A percentile compares a stretch with the other conserved stretches of the same genome.
phyloP scores from a whole-genome alignment of 1,140 invertebrate species.

The Diabrotica virgifera region DNA sequence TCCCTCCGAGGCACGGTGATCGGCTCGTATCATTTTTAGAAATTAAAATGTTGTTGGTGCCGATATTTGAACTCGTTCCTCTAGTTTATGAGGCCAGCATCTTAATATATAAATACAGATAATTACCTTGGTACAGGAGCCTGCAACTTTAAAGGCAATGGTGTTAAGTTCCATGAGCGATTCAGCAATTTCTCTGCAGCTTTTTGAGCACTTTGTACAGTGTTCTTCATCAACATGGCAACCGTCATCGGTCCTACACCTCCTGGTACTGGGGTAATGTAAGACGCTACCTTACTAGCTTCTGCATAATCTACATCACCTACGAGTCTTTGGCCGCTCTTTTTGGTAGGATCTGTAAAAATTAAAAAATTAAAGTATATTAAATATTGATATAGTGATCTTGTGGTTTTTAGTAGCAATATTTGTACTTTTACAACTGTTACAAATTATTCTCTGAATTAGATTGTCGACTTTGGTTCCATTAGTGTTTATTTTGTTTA shows the following conservation, averaged over 20 bases:
- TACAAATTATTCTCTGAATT: too few species aligned
- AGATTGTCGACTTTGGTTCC: too few species aligned
- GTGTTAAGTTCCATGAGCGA: conserved; percentile 62
- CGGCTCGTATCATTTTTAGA: too few species aligned
- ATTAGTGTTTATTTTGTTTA: too few species aligned
- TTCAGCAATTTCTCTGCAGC: conserved; percentile 56
- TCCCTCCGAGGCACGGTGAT: too few species aligned
- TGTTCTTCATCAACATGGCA: conserved; percentile 96
- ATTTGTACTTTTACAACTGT: too few species aligned
- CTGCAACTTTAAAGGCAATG: conserved; percentile 58
- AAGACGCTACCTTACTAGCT: conserved; percentile 75
- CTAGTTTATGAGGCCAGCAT: too few species aligned
- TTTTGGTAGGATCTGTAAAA: conserved; percentile 75
- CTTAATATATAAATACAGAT: not conserved
- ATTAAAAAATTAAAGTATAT: too few species aligned
- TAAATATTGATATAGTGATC: too few species aligned
- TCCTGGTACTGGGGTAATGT: conserved; percentile 96
- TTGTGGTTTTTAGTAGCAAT: too few species aligned
- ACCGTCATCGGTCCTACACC: conserved; percentile 99
- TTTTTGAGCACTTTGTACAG: conserved; percentile 76
- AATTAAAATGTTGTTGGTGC: too few species aligned
- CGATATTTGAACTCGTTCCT: too few species aligned
- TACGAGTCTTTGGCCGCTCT: conserved; percentile 79
- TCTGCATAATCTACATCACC: conserved; percentile 92
- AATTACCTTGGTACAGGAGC: conserved; percentile 70